A percentile compares a stretch with the other conserved stretches of the same genome.
phyloP scores from a whole-genome alignment of 2,888 invertebrate species.

The Cynaeus angustus region DNA sequence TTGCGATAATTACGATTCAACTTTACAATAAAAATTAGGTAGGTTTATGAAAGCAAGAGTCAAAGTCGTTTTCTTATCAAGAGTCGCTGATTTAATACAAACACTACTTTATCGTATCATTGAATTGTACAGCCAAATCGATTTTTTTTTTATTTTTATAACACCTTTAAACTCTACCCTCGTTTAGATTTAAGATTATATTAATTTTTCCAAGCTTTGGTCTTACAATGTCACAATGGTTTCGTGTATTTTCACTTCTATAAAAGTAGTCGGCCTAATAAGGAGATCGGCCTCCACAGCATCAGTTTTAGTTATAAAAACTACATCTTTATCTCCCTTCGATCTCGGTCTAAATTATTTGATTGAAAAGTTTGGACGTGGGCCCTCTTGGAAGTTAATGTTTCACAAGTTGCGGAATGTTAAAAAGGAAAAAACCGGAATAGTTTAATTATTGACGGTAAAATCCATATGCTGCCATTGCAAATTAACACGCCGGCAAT shows the following conservation, averaged over 20 bases:
- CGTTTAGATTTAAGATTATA: slow-evolving; percentile 23
- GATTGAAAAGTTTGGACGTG: slow-evolving; percentile 8
- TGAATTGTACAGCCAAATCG: slow-evolving; percentile 17
- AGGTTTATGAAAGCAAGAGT: slow-evolving; percentile 29
- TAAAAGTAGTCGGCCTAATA: slow-evolving; percentile 9
- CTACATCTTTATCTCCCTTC: slow-evolving; percentile 2
- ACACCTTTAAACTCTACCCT: slow-evolving; percentile 13
- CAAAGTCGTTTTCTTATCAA: slow-evolving; percentile 37
- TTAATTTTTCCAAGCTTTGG: slow-evolving; percentile 10
- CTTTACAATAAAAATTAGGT: slow-evolving; percentile 43
- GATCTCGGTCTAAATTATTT: not conserved
- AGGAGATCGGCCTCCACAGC: slow-evolving; percentile 14
- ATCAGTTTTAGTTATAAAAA: not conserved
- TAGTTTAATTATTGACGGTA: slow-evolving; percentile 16
- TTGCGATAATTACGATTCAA: slow-evolving; percentile 38
- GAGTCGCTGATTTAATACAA: slow-evolving; percentile 8
- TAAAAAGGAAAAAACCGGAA: slow-evolving; percentile 12
- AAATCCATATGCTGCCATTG: slow-evolving; percentile 7
- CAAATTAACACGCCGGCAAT: slow-evolving; percentile 4
- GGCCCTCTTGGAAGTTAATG: not conserved
- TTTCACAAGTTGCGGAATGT: slow-evolving; percentile 8
- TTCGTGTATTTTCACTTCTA: slow-evolving; percentile 1
- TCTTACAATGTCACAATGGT: slow-evolving; percentile 2
- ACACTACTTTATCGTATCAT: slow-evolving; percentile 15
- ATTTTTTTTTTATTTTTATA: slow-evolving; percentile 26